Evolutionary conservation across 2,113 vertebrate genomes (phyloP).

Genomic region (Xiphophorus maculatus): DNA sequence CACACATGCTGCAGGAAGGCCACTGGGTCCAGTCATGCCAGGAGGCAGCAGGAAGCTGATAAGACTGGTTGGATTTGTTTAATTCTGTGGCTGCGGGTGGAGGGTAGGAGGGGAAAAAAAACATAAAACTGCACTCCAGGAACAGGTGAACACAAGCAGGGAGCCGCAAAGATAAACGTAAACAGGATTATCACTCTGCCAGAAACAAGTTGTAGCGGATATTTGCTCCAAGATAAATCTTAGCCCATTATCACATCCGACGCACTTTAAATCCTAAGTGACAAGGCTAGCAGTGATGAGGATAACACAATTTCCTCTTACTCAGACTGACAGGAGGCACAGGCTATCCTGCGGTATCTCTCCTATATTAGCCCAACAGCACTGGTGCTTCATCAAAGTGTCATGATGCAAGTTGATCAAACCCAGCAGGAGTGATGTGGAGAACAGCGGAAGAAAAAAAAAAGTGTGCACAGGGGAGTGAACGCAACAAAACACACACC

Average conservation of each 20-base stretch:
- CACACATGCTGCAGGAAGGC: slow-evolving; percentile 33
- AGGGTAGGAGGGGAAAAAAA: neutral
- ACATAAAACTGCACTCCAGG: slow-evolving; percentile 22
- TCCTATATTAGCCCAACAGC: slow-evolving; percentile 44
- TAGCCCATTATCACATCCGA: slow-evolving; percentile 17
- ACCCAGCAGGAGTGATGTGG: slow-evolving; percentile 25
- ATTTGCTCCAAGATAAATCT: slow-evolving; percentile 4
- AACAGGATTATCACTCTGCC: slow-evolving; percentile 25
- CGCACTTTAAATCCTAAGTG: slow-evolving; percentile 41
- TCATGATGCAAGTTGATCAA: slow-evolving; percentile 61
- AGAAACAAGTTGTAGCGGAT: slow-evolving; percentile 27
- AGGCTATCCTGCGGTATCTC: slow-evolving; percentile 40
- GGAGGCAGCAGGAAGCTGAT: slow-evolving; percentile 52
- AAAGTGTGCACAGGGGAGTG: slow-evolving; percentile 39
- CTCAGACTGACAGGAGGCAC: slow-evolving; percentile 35
- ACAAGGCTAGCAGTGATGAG: slow-evolving; percentile 36
- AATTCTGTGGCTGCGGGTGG: slow-evolving; percentile 43
- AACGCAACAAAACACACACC: slow-evolving; percentile 43
- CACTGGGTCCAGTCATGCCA: slow-evolving; percentile 48
- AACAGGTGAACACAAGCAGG: slow-evolving; percentile 58
- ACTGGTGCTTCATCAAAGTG: slow-evolving; percentile 64
- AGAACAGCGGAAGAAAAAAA: slow-evolving; percentile 12
- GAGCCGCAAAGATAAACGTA: slow-evolving; percentile 52
- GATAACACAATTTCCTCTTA: slow-evolving; percentile 32
- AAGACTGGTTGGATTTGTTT: slow-evolving; percentile 58